Evolutionary conservation across 2,113 vertebrate genomes (phyloP).

Genomic region (Sylvietta virens): DNA sequence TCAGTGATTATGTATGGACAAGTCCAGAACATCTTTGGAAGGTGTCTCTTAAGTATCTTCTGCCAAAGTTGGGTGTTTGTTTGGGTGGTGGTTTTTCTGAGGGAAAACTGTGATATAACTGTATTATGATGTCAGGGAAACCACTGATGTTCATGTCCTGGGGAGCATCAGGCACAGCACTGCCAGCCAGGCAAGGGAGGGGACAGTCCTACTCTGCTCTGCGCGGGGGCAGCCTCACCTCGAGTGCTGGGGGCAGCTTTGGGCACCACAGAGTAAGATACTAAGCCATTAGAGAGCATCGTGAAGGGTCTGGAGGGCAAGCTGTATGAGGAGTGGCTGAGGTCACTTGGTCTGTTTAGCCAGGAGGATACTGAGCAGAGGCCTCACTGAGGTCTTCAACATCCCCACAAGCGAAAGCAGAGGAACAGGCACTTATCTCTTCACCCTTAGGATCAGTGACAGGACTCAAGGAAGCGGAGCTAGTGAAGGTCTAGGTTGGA

Average conservation of each 20-base stretch:
- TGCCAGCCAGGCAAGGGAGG: rapidly evolving
- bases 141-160: background rate
- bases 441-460: background rate
- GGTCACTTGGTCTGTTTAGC: background rate
- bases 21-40: background rate
- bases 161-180: background rate
- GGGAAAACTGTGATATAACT: background rate
- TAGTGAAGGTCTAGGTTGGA: background rate
- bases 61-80: background rate
- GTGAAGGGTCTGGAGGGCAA: background rate
- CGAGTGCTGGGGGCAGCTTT: background rate
- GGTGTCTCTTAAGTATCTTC: background rate
- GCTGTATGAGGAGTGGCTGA: background rate
- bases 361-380: background rate
- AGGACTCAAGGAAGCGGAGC: background rate
- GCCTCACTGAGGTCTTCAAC: background rate
- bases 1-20: background rate
- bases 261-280: background rate
- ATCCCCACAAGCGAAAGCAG: background rate
- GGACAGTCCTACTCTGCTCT: background rate
- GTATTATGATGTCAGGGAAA: background rate
- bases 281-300: background rate
- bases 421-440: background rate
- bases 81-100: background rate
- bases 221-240: background rate